Evolutionary conservation across 2,113 vertebrate genomes (phyloP), one percentile per base, ranked within the genome.

Genomic region (Parus major): DNA sequence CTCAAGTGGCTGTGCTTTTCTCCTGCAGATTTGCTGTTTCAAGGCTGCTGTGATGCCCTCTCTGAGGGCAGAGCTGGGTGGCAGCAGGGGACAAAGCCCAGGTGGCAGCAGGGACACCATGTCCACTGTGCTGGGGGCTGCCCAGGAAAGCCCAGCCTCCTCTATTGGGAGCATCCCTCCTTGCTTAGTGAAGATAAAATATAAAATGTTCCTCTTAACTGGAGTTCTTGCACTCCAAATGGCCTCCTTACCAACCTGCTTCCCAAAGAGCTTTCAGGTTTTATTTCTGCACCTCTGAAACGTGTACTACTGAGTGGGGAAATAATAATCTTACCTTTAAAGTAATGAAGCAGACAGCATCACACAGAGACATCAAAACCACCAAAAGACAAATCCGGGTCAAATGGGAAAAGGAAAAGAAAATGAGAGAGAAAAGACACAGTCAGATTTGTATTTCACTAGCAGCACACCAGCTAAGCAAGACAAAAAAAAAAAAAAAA

Each of bases 241-340:
- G 44, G 73, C 25, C 29, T 86, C 52, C 52, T 82, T 33, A 42
- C 73, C 85, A 88, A 56, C 66, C 46, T 79, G 88, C 82, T 87
- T 49, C 69, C 29, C 70, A 65, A 55, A 36, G 27, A 20, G 76
- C 64, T 91, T 96, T 85, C 33, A 71, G 31, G 63, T 69, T 88
- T 10, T n/a, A 55, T 80, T 94, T 91, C 75, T 68, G 35, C 15
- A 50, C 44, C 68, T 85, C 86, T 86, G 90, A 69, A 41, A 84
- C 33, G 47, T 28, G 23, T 60, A 47, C 75, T 22, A 77, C 7
- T 60, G 49, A 61, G 68, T 70, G 68, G 76, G 82, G 56, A 95
- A 96, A 87, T 88, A 86, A 85, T 20, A 35, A 57, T 83, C 96
- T 97, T 97, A 97, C 95, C 96, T 97, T 90, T 76, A 92, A 77